Base-by-base conservation (phyloP, 1,140 invertebrate species). In the Whitmania pigra region DNA sequence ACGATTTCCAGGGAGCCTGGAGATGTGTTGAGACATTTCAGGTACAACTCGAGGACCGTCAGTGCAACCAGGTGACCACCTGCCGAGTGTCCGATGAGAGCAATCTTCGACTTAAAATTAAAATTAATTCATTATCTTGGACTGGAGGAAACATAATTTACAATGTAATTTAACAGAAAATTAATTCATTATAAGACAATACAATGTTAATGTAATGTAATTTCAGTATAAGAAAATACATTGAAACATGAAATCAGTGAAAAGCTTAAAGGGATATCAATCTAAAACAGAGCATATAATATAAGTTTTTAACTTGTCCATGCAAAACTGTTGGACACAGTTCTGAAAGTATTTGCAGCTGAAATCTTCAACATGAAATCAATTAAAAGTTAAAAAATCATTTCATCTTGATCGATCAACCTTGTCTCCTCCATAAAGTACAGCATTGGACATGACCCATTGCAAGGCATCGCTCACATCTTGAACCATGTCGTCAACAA, bases 401-500 rank as follows among this genome's bases (percentile, higher is more conserved):
- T 49, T 49, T 49, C 9, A 15, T 22, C 55, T 67, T n/a, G 76
- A 74, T 75, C 76, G 6, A 6, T 36, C 31, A 36, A 81, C 80
- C 76, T 79, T 79, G 72, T 80, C 74, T 71, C 78, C 80, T 67
- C 78, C 77, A 76, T 80, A 79, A 11, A 75, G 71, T 22, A 78
- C 71, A 54, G 79, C 76, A 76, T 79, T 78, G 11, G 78, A 73
- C 49, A 77, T 73, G 29, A 79, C 72, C 80, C 80, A 82, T 36
- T 70, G 57, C 22, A 82, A 69, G 75, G 77, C 78, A 67, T 82
- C 80, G 13, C 80, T 78, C 68, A 80, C 72, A 75, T 82, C 80
- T 69, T 82, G 80, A 49, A 81, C 75, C 80, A 81, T 81, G 74
- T 81, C 79, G 75, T 81, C 80, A 7, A 79, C 79, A 76, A 77